Evolutionary conservation across 2,888 invertebrate genomes (phyloP).

Genomic region (Agriotes lineatus): DNA sequence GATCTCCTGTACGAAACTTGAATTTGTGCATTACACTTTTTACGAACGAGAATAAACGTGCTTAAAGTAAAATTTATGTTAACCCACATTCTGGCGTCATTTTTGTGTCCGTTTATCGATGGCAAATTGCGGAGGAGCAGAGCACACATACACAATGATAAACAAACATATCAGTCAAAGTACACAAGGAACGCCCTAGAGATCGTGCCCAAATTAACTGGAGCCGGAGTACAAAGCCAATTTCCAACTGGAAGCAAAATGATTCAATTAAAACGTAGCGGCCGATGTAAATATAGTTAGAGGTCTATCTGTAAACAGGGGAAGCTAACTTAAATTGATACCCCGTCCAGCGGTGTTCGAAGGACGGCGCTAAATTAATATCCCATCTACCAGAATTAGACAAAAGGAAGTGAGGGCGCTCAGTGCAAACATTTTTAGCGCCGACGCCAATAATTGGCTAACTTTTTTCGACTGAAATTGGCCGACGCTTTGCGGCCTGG

Average conservation of each 20-base stretch:
- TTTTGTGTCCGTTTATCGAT: constrained; percentile 23
- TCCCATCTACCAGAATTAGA: constrained; percentile 15
- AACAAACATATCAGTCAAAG: constrained; percentile 47
- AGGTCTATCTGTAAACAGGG: constrained; percentile 55
- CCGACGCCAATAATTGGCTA: not conserved
- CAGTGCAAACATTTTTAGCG: not conserved
- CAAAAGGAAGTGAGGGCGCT: not conserved
- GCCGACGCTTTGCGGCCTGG: too few species aligned
- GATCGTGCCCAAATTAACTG: constrained; percentile 51
- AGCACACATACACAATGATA: constrained; percentile 44
- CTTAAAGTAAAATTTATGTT: too few species aligned
- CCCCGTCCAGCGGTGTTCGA: constrained; percentile 31
- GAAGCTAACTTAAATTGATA: constrained; percentile 48
- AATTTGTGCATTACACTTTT: too few species aligned
- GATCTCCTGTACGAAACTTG: too few species aligned
- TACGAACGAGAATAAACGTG: too few species aligned
- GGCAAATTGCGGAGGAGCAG: constrained; percentile 34
- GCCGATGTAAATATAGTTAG: constrained; percentile 55
- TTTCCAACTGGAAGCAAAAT: constrained; percentile 58
- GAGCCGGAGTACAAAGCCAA: constrained; percentile 54
- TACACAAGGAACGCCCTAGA: constrained; percentile 43
- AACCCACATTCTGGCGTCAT: not conserved
- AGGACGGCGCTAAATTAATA: constrained; percentile 27
- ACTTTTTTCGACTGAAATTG: too few species aligned
- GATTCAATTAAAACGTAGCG: constrained; percentile 58